Evolutionary conservation across 1,140 invertebrate genomes (phyloP).

Genomic region (Galendromus occidentalis): DNA sequence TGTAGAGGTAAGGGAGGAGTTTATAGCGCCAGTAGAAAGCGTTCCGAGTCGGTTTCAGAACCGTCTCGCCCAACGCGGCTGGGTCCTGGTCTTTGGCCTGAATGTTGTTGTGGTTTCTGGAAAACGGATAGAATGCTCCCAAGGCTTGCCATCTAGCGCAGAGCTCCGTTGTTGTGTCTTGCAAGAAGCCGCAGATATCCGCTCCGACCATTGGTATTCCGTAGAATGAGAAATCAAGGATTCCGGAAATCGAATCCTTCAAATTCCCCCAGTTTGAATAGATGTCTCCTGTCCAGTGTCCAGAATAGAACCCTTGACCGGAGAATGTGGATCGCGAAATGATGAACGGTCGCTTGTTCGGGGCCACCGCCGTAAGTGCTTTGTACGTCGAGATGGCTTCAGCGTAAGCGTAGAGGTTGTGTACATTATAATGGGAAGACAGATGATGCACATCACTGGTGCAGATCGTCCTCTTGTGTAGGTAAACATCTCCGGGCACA

Average conservation of each 20-base stretch:
- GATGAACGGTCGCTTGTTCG: slow-evolving; percentile 44
- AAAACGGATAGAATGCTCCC: slow-evolving; percentile 38
- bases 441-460: slow-evolving; percentile 49
- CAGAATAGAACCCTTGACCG: slow-evolving; percentile 54
- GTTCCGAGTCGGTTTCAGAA: not conserved
- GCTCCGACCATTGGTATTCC: slow-evolving; percentile 36
- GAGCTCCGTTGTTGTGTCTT: slow-evolving; percentile 30
- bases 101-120: slow-evolving; percentile 61
- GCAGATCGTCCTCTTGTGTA: slow-evolving; percentile 54
- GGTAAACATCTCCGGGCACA: slow-evolving; percentile 33
- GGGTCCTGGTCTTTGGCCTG: slow-evolving; percentile 28
- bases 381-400: slow-evolving; percentile 51
- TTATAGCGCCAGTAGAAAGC: slow-evolving; percentile 35
- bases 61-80: not conserved
- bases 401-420: slow-evolving; percentile 57
- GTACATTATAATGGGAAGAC: slow-evolving; percentile 46
- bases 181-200: slow-evolving; percentile 29
- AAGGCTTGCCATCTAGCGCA: slow-evolving; percentile 61
- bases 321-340: slow-evolving; percentile 62
- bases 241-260: slow-evolving; percentile 16
- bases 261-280: slow-evolving; percentile 40
- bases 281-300: slow-evolving; percentile 59
- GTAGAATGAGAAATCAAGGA: slow-evolving; percentile 57
- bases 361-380: slow-evolving; percentile 32
- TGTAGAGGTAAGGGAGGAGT: slow-evolving; percentile 56